Conservation (phyloP, 2,797 vertebrate genomes). For the Acanthurus lineatus region DNA sequence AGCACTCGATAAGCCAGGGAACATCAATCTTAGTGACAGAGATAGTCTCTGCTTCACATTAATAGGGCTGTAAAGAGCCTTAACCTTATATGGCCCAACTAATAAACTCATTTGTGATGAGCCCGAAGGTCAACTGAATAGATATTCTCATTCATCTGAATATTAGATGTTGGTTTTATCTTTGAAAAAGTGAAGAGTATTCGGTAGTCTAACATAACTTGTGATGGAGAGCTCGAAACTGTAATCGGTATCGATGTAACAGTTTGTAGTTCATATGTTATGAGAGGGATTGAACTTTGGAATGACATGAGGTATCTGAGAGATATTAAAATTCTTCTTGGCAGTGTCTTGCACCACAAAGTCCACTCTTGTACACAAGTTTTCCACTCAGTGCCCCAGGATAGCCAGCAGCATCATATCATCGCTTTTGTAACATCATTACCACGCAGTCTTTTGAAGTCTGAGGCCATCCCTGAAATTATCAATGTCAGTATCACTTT, state of each 20-base stretch:
- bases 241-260: background rate
- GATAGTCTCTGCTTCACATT: slow-evolving; percentile 76
- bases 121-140: slow-evolving; percentile 84
- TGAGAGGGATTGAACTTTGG: slow-evolving; percentile 49
- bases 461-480: slow-evolving; percentile 53
- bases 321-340: slow-evolving; percentile 57
- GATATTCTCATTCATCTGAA: slow-evolving; percentile 62
- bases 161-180: slow-evolving; percentile 22
- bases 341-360: slow-evolving; percentile 58
- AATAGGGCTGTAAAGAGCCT: slow-evolving; percentile 82
- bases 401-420: slow-evolving; percentile 55
- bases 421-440: slow-evolving; percentile 69
- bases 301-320: slow-evolving; percentile 38
- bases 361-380: slow-evolving; percentile 44
- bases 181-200: slow-evolving; percentile 8
- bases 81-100: slow-evolving; percentile 81
- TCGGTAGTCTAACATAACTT: slow-evolving; percentile 4
- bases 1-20: slow-evolving; percentile 76
- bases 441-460: slow-evolving; percentile 69
- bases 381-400: slow-evolving; percentile 22
- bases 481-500: slow-evolving; percentile 66
- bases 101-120: slow-evolving; percentile 88
- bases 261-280: slow-evolving; percentile 13
- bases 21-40: slow-evolving; percentile 82
- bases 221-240: slow-evolving; percentile 23